These are phyloP conservation scores for Hyaena hyaena DNA, from an alignment of 2,113 vertebrate genomes.

Conservation along the genomic window DNA sequence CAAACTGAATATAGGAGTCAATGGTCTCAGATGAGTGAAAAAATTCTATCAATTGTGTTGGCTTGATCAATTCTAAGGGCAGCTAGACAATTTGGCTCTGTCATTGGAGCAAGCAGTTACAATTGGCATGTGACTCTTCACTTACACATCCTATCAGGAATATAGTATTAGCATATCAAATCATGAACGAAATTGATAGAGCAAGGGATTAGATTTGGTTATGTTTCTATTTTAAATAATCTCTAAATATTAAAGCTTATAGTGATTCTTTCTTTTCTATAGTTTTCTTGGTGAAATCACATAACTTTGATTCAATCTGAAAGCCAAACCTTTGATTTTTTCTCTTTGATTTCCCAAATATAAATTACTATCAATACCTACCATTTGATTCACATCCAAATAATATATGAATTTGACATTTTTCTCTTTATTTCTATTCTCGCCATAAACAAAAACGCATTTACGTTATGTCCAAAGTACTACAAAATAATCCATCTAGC, in stretches of 20 bases:
- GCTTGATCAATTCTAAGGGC: background rate
- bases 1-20: background rate
- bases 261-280: background rate
- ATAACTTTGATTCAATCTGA: background rate
- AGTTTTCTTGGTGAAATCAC: background rate
- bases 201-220: background rate
- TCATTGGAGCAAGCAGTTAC: background rate
- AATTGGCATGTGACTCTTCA: background rate
- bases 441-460: background rate
- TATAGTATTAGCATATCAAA: background rate
- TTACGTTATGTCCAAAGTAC: background rate
- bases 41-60: background rate
- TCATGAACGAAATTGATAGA: background rate
- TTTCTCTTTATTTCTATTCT: background rate
- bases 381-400: background rate
- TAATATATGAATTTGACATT: background rate
- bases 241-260: background rate
- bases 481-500: background rate
- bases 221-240: background rate
- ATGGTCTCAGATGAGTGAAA: background rate
- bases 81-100: background rate
- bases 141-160: background rate
- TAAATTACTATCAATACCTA: background rate
- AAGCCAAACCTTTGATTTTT: background rate
- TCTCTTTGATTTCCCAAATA: background rate